Percentiles rank a stretch among this genome's conserved stretches.
These are phyloP conservation scores for Cyprinodon tularosa DNA, from an alignment of 2,113 vertebrate species.

Conservation along the genomic window DNA sequence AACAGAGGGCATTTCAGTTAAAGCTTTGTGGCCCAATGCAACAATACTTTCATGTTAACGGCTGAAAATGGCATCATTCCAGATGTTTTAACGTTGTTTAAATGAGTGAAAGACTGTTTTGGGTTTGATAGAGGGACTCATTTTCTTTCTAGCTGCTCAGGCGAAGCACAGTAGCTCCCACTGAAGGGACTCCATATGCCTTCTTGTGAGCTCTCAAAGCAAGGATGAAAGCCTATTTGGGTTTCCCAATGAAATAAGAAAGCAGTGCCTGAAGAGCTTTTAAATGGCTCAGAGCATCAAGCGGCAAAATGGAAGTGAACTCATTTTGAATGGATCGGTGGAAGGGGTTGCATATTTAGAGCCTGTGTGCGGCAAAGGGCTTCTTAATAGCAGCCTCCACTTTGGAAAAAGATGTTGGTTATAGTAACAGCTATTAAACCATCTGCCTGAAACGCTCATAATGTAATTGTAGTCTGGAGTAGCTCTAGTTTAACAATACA, in stretches of 20 bases:
- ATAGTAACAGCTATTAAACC: neutral
- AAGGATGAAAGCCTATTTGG: slow-evolving; percentile 12
- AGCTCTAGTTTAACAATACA: neutral
- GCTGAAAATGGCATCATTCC: slow-evolving; percentile 4
- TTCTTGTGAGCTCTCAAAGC: slow-evolving; percentile 16
- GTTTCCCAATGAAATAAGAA: slow-evolving; percentile 10
- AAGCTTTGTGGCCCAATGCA: neutral
- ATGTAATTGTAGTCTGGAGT: neutral
- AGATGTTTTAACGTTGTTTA: slow-evolving; percentile 10
- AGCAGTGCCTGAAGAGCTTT: slow-evolving; percentile 28
- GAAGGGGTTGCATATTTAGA: neutral
- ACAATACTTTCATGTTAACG: neutral
- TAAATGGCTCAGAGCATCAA: slow-evolving; percentile 30
- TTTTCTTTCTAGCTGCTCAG: neutral
- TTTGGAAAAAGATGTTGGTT: neutral
- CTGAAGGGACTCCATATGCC: slow-evolving; percentile 16
- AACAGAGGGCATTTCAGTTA: neutral
- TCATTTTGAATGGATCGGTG: slow-evolving; percentile 15
- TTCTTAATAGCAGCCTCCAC: slow-evolving; percentile 9
- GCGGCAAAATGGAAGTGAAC: slow-evolving; percentile 22
- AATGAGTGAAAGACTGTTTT: neutral
- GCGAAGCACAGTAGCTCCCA: slow-evolving; percentile 10
- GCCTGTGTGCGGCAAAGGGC: neutral
- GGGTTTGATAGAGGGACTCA: neutral
- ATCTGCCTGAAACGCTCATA: neutral